Base-by-base conservation (phyloP, 2,888 invertebrate species). In the Rotaria sp. region DNA sequence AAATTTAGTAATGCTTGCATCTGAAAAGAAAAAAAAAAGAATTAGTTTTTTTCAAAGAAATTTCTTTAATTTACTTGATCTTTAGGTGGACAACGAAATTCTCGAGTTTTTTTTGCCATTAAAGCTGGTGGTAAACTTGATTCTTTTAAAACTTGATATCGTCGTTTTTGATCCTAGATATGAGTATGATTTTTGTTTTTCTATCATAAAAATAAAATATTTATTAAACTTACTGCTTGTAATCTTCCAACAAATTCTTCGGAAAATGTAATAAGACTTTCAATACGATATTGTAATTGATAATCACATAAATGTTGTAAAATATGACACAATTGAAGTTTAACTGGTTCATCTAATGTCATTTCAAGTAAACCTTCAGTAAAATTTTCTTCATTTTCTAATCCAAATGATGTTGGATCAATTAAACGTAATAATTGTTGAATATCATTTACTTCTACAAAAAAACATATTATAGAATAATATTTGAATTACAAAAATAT, bases 331-430 rank as follows among this genome's bases (percentile, higher is more conserved):
- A 99, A 95, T 92, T 99, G 96, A 0, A 98, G 92, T 91, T 99
- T 98, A 0, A 97, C 98, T 7, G 97, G 96, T 92, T 99, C 99
- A 0, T 97, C 96, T 94, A 99, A 95, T 90, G 96, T 95, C 95
- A 99, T 97, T 89, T 96, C 95, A 0, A 99, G 93, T 0, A 99
- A 92, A 38, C 99, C 99, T 91, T 96, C 96, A 18, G 95, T 93
- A 84, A 67, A 67, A 35, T 21, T 35, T 67, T 21, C 2, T 13
- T 67, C 67, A 35, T 11, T 18, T 3, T 93, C 93, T 1, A 94
- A 93, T 90, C 96, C 96, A 95, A 99, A 99, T 0, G 96, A 96
- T 91, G 95, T 95, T 13, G 99, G 99, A 92, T 98, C 96, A 88
- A 95, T 94, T 94, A 99, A 95, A 88, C 95, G 95, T 85, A 99